Base-by-base conservation (phyloP, 2,113 vertebrate genomes). In the Onychorhynchus coronatus region DNA sequence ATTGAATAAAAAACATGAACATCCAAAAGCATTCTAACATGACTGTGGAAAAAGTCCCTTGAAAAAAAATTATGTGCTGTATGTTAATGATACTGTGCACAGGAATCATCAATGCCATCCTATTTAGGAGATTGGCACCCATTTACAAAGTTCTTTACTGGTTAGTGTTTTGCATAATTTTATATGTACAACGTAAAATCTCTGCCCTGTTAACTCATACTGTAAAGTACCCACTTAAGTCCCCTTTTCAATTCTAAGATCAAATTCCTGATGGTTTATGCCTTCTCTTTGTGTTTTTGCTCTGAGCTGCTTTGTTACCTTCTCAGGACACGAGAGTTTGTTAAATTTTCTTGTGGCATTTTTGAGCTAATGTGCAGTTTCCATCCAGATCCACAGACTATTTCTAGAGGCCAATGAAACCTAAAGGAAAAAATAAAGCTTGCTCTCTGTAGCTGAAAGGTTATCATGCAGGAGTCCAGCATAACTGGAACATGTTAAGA, bases 141-240 rank as follows among this genome's bases (percentile, higher is more conserved):
- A 10, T 63, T 75, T 59, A 4, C 68, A 9, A 77, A 49, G 14
- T 41, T n/a, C 30, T 74, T 88, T n/a, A 35, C n/a, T 33, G 2
- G 24, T 59, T 62, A 30, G 8, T 21, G 33, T 39, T 72, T 55
- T 82, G 33, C 7, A 30, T 67, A 31, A 42, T 75, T 90, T 79
- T 79, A 13, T 24, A 8, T 25, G 33, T 13, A 39, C 2, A 3
- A 79, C 18, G 11, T 31, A 10, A 82, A 82, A 47, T 30, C 20
- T 89, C 70, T 49, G 12, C 47, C 33, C 11, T 42, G 18, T 20
- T 71, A 27, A 50, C 12, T 50, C 16, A 25, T 8, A 1, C 6
- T 41, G 12, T 39, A 3, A 71, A 78, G 33, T 33, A 37, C 5
- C 5, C 17, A 44, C 0, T 0, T 11, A 42, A 79, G 15, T 42